Evolutionary conservation across 2,113 vertebrate genomes (phyloP).

Genomic region (Pseudorhombus dupliciocellatus): DNA sequence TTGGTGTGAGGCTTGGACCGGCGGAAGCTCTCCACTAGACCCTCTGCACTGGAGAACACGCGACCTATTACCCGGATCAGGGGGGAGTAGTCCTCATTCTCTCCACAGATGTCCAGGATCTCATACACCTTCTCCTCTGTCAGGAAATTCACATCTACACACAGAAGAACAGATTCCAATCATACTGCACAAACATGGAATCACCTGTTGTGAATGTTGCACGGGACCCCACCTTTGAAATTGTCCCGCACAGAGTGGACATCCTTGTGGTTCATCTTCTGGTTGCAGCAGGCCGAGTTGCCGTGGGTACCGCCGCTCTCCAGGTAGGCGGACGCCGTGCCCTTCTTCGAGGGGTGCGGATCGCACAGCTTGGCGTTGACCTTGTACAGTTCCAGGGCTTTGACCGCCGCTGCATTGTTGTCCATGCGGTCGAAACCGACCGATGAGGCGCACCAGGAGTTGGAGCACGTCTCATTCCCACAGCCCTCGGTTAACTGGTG

Average conservation of each 20-base stretch:
- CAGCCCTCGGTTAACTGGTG: slow-evolving; percentile 99
- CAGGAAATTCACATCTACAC: slow-evolving; percentile 91
- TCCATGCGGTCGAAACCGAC: slow-evolving; percentile 96
- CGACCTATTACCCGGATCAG: slow-evolving; percentile 95
- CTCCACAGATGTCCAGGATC: slow-evolving; percentile 92
- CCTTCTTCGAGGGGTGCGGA: slow-evolving; percentile 99
- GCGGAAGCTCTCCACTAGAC: slow-evolving; percentile 95
- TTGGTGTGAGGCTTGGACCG: slow-evolving; percentile 94
- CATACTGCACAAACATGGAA: not conserved
- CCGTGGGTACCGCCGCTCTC: slow-evolving; percentile 91
- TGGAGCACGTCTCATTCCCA: slow-evolving; percentile 99
- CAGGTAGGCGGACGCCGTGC: slow-evolving; percentile 92
- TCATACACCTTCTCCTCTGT: slow-evolving; percentile 97
- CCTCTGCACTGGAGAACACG: slow-evolving; percentile 96
- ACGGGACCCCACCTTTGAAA: slow-evolving; percentile 89
- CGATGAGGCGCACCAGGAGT: slow-evolving; percentile 98
- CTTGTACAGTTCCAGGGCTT: slow-evolving; percentile 99
- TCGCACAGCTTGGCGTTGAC: slow-evolving; percentile 98
- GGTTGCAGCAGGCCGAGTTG: slow-evolving; percentile 87
- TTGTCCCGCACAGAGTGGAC: slow-evolving; percentile 88
- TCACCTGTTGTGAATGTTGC: too few species aligned
- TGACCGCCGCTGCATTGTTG: slow-evolving; percentile 98
- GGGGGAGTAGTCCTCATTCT: slow-evolving; percentile 94
- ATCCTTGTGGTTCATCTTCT: slow-evolving; percentile 92
- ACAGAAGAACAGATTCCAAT: slow-evolving; percentile 21